These are phyloP conservation scores for Chironomus striatipennis DNA, from an alignment of 1,140 invertebrate species.

Conservation along the genomic window DNA sequence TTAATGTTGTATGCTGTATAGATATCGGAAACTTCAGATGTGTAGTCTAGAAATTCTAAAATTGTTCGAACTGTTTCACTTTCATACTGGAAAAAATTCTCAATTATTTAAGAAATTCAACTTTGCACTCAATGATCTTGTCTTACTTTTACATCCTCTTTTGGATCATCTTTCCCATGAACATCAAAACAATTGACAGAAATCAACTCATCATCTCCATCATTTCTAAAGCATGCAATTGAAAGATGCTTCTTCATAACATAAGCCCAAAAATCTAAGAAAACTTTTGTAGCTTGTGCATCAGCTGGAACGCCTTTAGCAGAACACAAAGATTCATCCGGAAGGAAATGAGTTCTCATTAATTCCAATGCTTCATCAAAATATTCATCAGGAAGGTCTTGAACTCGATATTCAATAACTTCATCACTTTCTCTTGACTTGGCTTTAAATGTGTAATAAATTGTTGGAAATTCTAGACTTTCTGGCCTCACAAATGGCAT, in stretches of 20 bases:
- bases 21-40: neutral
- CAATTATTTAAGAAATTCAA: too few relatives aligned
- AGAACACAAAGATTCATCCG: neutral
- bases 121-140: too few relatives aligned
- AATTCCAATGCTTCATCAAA: neutral
- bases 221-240: neutral
- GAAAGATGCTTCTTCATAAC: neutral
- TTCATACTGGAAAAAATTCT: too few relatives aligned
- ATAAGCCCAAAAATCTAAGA: neutral
- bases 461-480: slow-evolving; percentile 20
- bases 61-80: neutral
- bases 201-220: neutral
- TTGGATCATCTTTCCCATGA: neutral
- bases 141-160: neutral
- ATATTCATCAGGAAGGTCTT: neutral
- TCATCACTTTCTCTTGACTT: neutral
- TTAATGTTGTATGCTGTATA: neutral
- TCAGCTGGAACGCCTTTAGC: neutral
- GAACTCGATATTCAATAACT: neutral
- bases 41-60: neutral
- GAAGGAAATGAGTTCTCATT: neutral
- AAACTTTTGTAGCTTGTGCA: neutral
- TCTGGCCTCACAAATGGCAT: neutral
- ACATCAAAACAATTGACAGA: neutral
- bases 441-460: neutral